Evolutionary conservation across 2,113 vertebrate species (phyloP), one percentile per base, ranked within the genome.

Genomic region (Archilochus colubris): DNA sequence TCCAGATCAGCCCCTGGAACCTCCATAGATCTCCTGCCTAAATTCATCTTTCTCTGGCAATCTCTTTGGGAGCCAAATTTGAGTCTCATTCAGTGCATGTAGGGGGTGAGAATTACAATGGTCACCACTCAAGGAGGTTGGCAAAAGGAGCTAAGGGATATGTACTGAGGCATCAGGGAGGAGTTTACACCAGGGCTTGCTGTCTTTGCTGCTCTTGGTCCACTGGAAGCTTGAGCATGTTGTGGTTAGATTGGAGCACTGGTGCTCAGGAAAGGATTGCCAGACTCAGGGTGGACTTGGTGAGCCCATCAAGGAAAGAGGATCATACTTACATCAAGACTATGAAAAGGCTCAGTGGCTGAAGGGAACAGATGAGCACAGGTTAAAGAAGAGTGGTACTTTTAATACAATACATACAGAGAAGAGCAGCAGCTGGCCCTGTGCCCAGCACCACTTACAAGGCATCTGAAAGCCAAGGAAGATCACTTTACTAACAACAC

Each of bases 401-500:
- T 59, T 89, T 73, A 75, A 79, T 61, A 88, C 83, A 93, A 64
- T 75, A 54, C 27, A n/a, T 33, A 72, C 0, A 1, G 82, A 59
- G 88, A 94, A 91, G 76, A 84, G 66, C 51, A 81, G 73, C 38
- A 86, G 81, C 85, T 97, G 96, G 90, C 76, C 73, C 25, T 27
- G 28, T 78, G 90, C 91, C 93, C 86, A 80, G 88, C 46, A 22
- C 66, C 86, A n/a, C 78, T 75, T 70, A 63, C 46, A 46, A 48
- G 24, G 77, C 38, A 50, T 72, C 73, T 68, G 82, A 82, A 92
- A 85, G 73, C 58, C 5, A 15, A 94, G 73, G 51, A 67, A 83
- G 92, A 94, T 92, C 86, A 68, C 61, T 70, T 94, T 87, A 79
- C 92, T 88, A 73, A 84, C 69, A 86, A 11, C 78, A 68, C 30